Evolutionary conservation across 2,797 vertebrate genomes (phyloP), one percentile per base, ranked within the genome.

Genomic region (Todus mexicanus): DNA sequence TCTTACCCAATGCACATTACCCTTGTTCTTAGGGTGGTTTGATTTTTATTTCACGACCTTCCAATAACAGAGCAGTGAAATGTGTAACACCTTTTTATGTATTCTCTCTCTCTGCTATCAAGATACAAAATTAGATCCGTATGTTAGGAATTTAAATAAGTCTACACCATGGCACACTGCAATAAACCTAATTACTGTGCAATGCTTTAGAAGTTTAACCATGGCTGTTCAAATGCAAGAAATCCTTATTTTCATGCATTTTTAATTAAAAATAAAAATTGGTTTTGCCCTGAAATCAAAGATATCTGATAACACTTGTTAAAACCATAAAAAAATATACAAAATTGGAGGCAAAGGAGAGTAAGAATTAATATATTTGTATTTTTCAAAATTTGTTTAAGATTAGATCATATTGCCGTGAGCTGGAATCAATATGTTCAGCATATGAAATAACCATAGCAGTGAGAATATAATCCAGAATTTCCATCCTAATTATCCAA

Each of bases 181-280:
- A 93, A 87, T 86, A 95, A 94, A 84, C 63, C 74, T 76, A 81
- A 92, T 95, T 95, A 92, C n/a, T 70, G 25, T 66, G 87, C 57
- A 81, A 15, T 66, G 75, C 45, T 75, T 95, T 89, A 50, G 80
- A 95, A 88, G 82, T 33, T 93, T 94, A 90, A 93, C 26, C 15
- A 54, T 29, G 43, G 70, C 23, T 48, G 51, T 54, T 89, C n/a
- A 75, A 38, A 43, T 72, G 22, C 9, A 87, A 54, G 33, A 72
- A 89, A 76, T 35, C 33, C 21, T 60, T 60, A 42, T 75, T 93
- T 81, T n/a, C 27, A 35, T 53, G 8, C 7, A 73, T 68, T 87
- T 92, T 75, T n/a, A 68, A 60, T 38, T 31, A 13, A 75, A 91
- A 80, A 50, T 61, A 78, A 88, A 86, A 66, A 38, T 18, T 51